Evolutionary conservation across 2,113 vertebrate genomes (phyloP), one percentile per base, ranked within the genome.

Genomic region (Rostratula benghalensis): DNA sequence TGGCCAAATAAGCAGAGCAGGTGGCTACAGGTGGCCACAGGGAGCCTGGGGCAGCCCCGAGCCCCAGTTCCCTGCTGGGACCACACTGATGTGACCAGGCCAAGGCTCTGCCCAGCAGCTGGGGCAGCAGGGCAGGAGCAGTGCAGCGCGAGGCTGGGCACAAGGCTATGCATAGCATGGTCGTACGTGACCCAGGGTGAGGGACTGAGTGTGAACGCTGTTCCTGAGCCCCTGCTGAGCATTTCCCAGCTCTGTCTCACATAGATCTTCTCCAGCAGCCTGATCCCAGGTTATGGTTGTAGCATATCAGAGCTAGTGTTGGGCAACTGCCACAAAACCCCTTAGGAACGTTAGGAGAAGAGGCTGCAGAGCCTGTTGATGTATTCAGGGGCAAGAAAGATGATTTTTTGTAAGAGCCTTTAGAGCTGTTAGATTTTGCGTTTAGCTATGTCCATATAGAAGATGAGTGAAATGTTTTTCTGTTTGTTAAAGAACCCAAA

Each of bases 181-280:
- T 71, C 68, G 17, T 7, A 59, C 21, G 7, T n/a, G 21, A 61
- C 10, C 41, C 0, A 0, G 13, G 16, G 14, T 0, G 0, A 61
- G 30, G 18, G 24, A 30, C n/a, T 67, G 10, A 33, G 24, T 0
- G 0, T 22, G 7, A 69, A 30, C 43, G 4, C 30, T 23, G 13
- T 24, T 65, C 3, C 76, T 15, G 46, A 63, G 45, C 59, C 41
- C 59, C 51, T 24, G 30, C 20, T 0, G 2, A 73, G 45, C 68
- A 33, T 48, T 11, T 87, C 27, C 22, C 33, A 16, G 35, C 10
- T 48, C 48, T 74, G 30, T 31, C 54, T 61, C 39, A 4, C 33
- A 54, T 22, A 46, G 61, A 28, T 31, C 37, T 21, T 31, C 67
- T 71, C 35, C 27, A n/a, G 70, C 43, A 71, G 56, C 61, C n/a